Conservation (phyloP, 2,113 vertebrate species). For the Rhagologus leucostigma region DNA sequence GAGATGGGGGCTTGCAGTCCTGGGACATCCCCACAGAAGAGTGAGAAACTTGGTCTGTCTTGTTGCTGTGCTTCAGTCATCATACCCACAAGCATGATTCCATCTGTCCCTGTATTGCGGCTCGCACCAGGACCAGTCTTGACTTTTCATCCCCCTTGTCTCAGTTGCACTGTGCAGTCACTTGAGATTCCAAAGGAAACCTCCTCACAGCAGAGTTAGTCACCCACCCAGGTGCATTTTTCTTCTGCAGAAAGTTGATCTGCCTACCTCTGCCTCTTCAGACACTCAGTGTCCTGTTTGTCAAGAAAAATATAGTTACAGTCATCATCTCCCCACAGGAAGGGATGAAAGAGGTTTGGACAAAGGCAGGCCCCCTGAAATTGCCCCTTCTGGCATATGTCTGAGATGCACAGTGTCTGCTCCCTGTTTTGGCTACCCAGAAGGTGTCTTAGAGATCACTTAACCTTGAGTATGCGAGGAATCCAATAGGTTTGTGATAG, state of each 20-base stretch:
- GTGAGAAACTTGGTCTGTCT: background rate
- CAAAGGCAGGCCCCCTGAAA: background rate
- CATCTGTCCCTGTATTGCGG: background rate
- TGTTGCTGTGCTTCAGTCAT: background rate
- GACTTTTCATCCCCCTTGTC: background rate
- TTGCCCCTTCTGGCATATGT: background rate
- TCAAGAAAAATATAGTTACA: background rate
- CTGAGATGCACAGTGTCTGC: background rate
- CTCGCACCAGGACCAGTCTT: background rate
- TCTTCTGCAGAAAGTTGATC: background rate
- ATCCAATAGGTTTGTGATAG: background rate
- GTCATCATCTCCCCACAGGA: background rate
- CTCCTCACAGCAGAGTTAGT: background rate
- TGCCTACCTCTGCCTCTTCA: background rate
- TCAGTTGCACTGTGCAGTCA: background rate
- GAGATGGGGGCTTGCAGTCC: background rate
- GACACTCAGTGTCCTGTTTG: background rate
- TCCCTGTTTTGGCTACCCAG: background rate
- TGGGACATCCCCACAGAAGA: accelerated
- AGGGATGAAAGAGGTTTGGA: background rate
- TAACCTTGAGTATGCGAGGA: background rate
- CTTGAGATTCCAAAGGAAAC: background rate
- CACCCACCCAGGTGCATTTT: background rate
- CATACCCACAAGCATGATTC: background rate
- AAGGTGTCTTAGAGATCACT: background rate